These are phyloP conservation scores for Amiota mariae DNA, from an alignment of 2,888 invertebrate species.

Conservation along the genomic window DNA sequence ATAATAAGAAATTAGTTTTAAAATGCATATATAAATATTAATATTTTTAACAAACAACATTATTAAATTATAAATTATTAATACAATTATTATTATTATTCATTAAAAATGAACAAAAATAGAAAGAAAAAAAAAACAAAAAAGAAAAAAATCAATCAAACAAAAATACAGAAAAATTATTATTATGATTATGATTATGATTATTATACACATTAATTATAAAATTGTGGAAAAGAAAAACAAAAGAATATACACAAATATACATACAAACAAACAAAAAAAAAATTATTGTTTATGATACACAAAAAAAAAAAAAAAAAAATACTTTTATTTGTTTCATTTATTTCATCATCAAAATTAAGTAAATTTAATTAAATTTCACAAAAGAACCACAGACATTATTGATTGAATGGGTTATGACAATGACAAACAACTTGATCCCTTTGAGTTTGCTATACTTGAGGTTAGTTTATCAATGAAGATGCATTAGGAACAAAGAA, in stretches of 20 bases:
- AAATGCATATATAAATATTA: background rate
- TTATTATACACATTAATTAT: slow-evolving; percentile 12
- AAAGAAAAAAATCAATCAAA: slow-evolving; percentile 11
- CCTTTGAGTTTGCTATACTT: background rate
- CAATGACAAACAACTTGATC: background rate
- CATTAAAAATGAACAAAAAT: slow-evolving; percentile 42
- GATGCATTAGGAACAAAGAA: too few relatives aligned
- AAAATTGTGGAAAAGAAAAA: background rate
- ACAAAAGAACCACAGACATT: slow-evolving; percentile 9
- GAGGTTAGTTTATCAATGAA: too few relatives aligned
- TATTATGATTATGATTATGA: background rate
- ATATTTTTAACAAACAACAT: slow-evolving; percentile 5
- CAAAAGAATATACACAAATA: slow-evolving; percentile 33
- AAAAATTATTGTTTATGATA: slow-evolving; percentile 19
- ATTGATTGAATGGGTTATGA: background rate
- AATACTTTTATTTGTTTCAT: slow-evolving; percentile 26
- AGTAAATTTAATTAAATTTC: background rate
- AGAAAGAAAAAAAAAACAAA: slow-evolving; percentile 27
- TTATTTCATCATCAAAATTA: background rate
- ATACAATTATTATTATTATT: slow-evolving; percentile 35
- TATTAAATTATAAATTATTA: slow-evolving; percentile 1
- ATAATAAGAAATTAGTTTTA: background rate
- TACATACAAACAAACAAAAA: slow-evolving; percentile 20
- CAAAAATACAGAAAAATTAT: slow-evolving; percentile 20
- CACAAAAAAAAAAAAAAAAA: slow-evolving; percentile 31